These are phyloP conservation scores for Agrotis puta DNA, from an alignment of 2,888 invertebrate genomes.

Conservation along the genomic window DNA sequence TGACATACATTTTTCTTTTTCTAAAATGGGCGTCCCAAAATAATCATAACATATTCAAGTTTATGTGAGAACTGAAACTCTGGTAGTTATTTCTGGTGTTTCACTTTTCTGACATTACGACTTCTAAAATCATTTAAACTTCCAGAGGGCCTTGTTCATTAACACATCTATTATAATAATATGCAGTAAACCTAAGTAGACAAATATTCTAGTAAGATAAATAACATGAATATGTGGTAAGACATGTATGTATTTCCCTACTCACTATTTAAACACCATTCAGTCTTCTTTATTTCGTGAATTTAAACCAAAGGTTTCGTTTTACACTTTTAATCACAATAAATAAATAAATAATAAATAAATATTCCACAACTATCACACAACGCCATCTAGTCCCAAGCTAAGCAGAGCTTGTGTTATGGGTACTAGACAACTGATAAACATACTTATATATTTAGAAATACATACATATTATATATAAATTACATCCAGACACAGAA, in stretches of 20 bases:
- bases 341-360: too few relatives aligned
- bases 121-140: constrained; percentile 10
- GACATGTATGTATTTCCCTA: not conserved
- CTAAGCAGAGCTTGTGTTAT: too few relatives aligned
- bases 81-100: constrained; percentile 29
- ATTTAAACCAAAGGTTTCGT: not conserved
- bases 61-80: constrained; percentile 40
- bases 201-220: too few relatives aligned
- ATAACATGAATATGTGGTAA: not conserved
- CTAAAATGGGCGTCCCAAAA: constrained; percentile 21
- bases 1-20: constrained; percentile 50
- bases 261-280: not conserved
- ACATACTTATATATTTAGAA: too few relatives aligned
- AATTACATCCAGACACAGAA: too few relatives aligned
- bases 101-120: not conserved
- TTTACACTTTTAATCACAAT: not conserved
- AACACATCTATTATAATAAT: not conserved
- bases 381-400: too few relatives aligned
- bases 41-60: constrained; percentile 30
- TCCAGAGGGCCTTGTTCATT: not conserved
- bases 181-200: too few relatives aligned
- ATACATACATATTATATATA: too few relatives aligned
- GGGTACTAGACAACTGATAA: too few relatives aligned
- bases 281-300: not conserved
- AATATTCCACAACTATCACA: too few relatives aligned